Percentiles rank a stretch among this genome's conserved stretches.
Evolutionary conservation across 2,888 invertebrate species (phyloP).

Genomic region (Lutraria lutraria): DNA sequence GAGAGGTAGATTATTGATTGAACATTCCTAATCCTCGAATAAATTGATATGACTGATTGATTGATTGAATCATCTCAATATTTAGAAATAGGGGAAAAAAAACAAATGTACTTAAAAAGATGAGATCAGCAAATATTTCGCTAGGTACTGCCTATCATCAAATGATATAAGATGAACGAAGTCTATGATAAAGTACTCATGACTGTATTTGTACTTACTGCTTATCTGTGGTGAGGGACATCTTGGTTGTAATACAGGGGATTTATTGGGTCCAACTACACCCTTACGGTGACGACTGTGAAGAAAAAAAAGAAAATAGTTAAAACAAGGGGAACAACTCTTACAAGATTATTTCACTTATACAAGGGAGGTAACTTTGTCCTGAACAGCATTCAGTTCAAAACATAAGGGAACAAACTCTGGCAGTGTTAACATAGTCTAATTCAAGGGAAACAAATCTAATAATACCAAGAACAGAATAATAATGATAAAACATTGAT

Average conservation of each 20-base stretch:
- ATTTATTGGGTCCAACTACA: conserved; percentile 77
- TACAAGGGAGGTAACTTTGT: conserved; percentile 9
- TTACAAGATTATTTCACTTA: neutral
- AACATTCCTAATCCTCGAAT: too few species aligned
- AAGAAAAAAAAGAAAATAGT: conserved; percentile 5
- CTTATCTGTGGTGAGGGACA: conserved; percentile 81
- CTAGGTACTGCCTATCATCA: too few species aligned
- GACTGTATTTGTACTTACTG: conserved; percentile 53
- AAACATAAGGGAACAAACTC: neutral
- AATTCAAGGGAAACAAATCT: neutral
- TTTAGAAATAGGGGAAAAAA: too few species aligned
- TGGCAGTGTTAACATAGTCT: neutral
- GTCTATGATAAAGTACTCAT: too few species aligned
- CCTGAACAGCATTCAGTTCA: neutral
- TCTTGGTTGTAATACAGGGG: conserved; percentile 78
- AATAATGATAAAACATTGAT: too few species aligned
- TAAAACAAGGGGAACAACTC: conserved; percentile 10
- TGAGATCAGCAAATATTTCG: too few species aligned
- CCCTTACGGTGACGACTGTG: conserved; percentile 77
- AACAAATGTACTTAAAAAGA: too few species aligned
- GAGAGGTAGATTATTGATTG: too few species aligned
- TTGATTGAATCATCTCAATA: too few species aligned
- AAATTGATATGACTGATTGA: too few species aligned
- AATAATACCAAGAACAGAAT: neutral
- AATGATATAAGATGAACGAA: too few species aligned